Evolutionary conservation across 1,140 invertebrate species (phyloP).

Genomic region (Laupala kohalensis): DNA sequence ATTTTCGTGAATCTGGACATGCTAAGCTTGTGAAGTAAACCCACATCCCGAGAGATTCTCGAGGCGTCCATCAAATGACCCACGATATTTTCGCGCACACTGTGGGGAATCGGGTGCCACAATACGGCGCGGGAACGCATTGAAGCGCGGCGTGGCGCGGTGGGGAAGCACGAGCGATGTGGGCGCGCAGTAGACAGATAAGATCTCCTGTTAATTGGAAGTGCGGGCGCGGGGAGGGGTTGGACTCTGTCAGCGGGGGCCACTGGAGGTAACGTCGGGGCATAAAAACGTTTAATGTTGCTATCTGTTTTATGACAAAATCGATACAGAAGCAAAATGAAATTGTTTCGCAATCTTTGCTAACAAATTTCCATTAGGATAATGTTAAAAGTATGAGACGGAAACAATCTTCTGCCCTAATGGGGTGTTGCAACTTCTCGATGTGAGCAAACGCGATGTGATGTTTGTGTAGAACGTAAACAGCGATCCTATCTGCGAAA

Average conservation of each 20-base stretch:
- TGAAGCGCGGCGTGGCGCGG: too few relatives aligned
- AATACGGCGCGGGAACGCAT: not conserved
- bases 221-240: not conserved
- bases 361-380: not conserved
- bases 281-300: not conserved
- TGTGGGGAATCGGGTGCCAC: not conserved
- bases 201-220: not conserved
- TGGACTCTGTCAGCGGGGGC: not conserved
- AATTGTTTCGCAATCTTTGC: not conserved
- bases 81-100: not conserved
- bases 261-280: not conserved
- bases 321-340: not conserved
- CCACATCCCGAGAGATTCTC: too few relatives aligned
- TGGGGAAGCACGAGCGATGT: not conserved
- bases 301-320: not conserved
- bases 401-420: not conserved
- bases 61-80: too few relatives aligned
- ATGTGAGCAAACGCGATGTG: not conserved
- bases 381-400: not conserved
- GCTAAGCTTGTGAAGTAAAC: too few relatives aligned
- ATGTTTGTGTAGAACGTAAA: not conserved
- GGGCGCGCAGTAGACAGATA: not conserved
- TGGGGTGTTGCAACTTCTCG: not conserved
- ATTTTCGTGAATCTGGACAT: too few relatives aligned
- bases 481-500: not conserved